A percentile compares a stretch with the other conserved stretches of the same genome.
These are phyloP conservation scores for Caenorhabditis auriculariae DNA, from an alignment of 2,888 invertebrate species.

Conservation along the genomic window DNA sequence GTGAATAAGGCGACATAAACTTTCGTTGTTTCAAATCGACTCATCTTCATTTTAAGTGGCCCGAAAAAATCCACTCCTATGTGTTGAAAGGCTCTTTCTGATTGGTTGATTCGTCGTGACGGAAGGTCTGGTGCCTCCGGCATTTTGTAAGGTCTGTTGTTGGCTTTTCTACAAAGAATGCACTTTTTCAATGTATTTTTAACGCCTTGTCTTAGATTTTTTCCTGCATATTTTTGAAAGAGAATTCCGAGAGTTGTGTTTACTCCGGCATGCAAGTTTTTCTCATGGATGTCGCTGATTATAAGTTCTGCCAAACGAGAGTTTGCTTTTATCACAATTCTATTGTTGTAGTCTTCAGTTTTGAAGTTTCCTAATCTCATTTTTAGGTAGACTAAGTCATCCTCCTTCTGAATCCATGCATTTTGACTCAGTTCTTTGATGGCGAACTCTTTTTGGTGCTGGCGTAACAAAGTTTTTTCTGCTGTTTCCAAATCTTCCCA, in stretches of 20 bases:
- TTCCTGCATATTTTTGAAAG: not conserved
- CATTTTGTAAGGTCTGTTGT: not conserved
- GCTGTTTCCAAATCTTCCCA: not conserved
- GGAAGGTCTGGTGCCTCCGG: not conserved
- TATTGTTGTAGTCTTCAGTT: not conserved
- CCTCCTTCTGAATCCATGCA: not conserved
- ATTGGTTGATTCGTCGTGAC: not conserved
- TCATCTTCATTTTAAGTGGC: not conserved
- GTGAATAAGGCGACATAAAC: conserved; percentile 7
- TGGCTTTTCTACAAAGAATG: conserved; percentile 2
- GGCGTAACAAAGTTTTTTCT: not conserved
- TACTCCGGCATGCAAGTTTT: conserved; percentile 4
- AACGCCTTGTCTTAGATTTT: not conserved
- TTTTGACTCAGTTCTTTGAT: not conserved
- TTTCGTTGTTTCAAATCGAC: not conserved
- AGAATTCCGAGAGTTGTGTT: conserved; percentile 3
- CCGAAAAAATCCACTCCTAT: conserved; percentile 4
- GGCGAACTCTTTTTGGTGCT: not conserved
- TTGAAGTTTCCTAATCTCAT: not conserved
- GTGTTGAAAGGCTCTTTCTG: conserved; percentile 2
- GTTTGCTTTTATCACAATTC: not conserved
- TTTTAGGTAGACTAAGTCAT: not conserved
- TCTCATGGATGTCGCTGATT: not conserved
- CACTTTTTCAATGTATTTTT: conserved; percentile 6
- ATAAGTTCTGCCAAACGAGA: not conserved